Base-by-base conservation (phyloP, 2,888 invertebrate genomes). In the Falcaria lacertinaria region DNA sequence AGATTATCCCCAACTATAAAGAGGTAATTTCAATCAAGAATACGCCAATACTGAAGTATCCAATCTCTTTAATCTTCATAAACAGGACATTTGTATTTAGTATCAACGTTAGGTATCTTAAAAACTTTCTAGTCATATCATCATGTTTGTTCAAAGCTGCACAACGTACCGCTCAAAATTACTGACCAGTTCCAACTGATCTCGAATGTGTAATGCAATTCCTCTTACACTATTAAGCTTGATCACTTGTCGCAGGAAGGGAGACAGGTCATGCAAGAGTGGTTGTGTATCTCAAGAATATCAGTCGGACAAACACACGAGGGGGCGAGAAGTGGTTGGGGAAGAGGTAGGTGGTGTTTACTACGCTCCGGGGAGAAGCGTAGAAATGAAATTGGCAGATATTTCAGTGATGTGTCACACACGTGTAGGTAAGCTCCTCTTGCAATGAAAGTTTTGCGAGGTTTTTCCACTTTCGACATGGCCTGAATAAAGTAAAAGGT, bases 371-470 rank as follows among this genome's bases (percentile, higher is more conserved):
- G 87, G 86, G 88, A 88, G 84, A 68, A 72, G 72, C 67, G 75
- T 70, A 81, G 84, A 82, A 84, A 88, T 86, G 85, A 88, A 86
- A 87, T 86, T 86, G 85, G 80, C 73, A 79, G 82, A 87, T 86
- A 86, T 86, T 86, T 83, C 81, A 78, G 78, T 67, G 75, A 79
- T 82, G 78, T 82, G 80, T 67, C 80, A 80, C 79, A 80, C 77
- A 81, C 78, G 80, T 79, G 79, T 73, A 80, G 69, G 77, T 78
- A 76, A 74, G 70, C 73, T 72, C 64, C 68, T 64, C 72, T 63
- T 74, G 80, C 80, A 80, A 78, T 80, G 79, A 80, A 81, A 80
- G 70, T 81, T 80, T 80, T 80, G 80, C 77, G 78, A 80, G 79
- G 74, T 77, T 80, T 79, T 80, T 77, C 77, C 70, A 76, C 78